Evolutionary conservation across 2,888 invertebrate genomes (phyloP).

Genomic region (Ypsolopha sequella): DNA sequence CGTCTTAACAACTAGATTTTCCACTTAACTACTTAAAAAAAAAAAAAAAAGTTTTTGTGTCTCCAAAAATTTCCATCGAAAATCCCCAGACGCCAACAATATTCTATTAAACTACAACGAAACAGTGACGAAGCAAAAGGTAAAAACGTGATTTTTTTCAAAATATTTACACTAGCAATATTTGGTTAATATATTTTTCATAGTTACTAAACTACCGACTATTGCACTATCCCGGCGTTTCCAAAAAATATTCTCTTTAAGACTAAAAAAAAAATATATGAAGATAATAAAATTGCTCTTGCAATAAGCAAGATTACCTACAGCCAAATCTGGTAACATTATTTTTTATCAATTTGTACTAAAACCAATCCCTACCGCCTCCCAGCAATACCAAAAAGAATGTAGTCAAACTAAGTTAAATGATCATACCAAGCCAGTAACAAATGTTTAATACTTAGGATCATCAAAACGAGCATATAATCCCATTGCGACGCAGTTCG

Average conservation of each 20-base stretch:
- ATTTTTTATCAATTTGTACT: constrained; percentile 31
- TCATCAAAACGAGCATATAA: too few relatives aligned
- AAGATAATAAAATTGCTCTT: constrained; percentile 6
- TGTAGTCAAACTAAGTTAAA: background rate
- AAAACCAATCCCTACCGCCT: constrained; percentile 41
- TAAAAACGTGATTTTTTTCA: constrained; percentile 28
- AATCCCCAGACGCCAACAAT: background rate
- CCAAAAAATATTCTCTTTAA: constrained; percentile 40
- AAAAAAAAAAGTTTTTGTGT: background rate
- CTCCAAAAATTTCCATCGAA: background rate
- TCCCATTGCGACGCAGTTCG: too few relatives aligned
- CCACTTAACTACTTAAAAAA: constrained; percentile 1
- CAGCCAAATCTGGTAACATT: constrained; percentile 49
- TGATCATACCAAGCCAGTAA: too few relatives aligned
- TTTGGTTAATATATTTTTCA: constrained; percentile 28
- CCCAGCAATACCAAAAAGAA: constrained; percentile 20
- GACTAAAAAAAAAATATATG: constrained; percentile 1
- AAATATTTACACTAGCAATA: constrained; percentile 30
- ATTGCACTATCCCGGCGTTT: constrained; percentile 68
- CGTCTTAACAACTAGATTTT: background rate
- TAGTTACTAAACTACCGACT: constrained; percentile 43
- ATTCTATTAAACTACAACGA: background rate
- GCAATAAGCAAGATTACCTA: constrained; percentile 20
- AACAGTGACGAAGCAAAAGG: constrained; percentile 18
- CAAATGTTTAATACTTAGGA: too few relatives aligned